Evolutionary conservation across 2,797 vertebrate genomes (phyloP).

Genomic region (Chaenodraco wilsoni): DNA sequence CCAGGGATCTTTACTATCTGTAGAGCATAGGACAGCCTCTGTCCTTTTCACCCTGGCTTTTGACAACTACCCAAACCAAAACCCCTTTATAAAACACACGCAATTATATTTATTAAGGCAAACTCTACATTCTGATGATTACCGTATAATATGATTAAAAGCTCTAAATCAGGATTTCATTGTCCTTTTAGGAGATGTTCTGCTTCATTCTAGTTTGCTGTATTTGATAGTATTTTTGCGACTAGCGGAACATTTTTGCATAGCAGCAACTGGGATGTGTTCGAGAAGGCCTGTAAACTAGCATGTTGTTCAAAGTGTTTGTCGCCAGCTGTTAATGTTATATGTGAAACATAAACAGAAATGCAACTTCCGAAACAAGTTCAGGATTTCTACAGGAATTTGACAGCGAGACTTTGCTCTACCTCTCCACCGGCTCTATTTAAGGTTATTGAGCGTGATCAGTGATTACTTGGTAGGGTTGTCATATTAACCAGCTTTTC

Average conservation of each 20-base stretch:
- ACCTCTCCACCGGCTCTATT: neutral
- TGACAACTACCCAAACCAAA: no score
- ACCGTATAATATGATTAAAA: neutral
- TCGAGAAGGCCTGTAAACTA: neutral
- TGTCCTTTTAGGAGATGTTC: neutral
- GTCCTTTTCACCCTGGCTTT: no score
- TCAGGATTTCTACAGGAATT: neutral
- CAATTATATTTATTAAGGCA: neutral
- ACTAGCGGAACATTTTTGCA: slow-evolving; percentile 27
- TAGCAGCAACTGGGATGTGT: neutral
- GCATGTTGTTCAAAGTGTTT: neutral
- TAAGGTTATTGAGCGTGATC: neutral
- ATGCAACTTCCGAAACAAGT: fast-evolving
- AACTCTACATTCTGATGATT: neutral
- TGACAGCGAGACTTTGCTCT: fast-evolving
- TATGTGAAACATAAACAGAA: neutral
- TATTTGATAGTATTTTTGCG: slow-evolving; percentile 17
- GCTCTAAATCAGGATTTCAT: neutral
- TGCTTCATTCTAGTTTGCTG: neutral
- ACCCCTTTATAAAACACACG: neutral
- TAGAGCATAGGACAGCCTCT: no score
- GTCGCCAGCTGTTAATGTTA: no score
- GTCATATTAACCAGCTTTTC: slow-evolving; percentile 6
- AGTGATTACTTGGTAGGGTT: fast-evolving
- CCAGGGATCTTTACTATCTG: no score